Evolutionary conservation across 2,797 vertebrate species (phyloP), one percentile per base, ranked within the genome.

Genomic region (Taenioides sp.): DNA sequence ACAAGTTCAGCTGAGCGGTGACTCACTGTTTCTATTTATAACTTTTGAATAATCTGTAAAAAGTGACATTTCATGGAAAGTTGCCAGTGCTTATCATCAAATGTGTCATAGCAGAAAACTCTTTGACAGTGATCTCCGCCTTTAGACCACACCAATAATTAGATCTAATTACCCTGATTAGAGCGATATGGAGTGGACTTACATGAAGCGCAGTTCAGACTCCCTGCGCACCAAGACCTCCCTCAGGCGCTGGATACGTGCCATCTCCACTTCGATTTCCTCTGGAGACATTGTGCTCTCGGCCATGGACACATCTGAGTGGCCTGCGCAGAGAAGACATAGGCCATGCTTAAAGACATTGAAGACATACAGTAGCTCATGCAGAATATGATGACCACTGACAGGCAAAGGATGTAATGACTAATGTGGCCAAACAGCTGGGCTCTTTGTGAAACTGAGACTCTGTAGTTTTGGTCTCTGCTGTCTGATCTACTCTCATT

Each of bases 171-270:
- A 9, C 1, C 20, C 49, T 37, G 50, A 34, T 31, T 52, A 50
- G 49, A 25, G 54, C 10, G 22, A 23, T 23, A 66, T 47, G 43
- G 49, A 66, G 49, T 20, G 6, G 18, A 95, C 98, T 98, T 91
- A 99, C 98, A 99, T 99, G 94, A 99, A 99, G 84, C 96, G 96
- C 81, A 99, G 95, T 82, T 99, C 98, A 0, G 98, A 99, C 91
- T 99, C 98, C 64, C 98, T 91, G 67, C 98, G 96, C 75, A 99
- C 98, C 84, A 99, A 91, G 67, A 99, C 97, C 90, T 99, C 98
- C 70, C 97, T 93, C 80, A 99, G 96, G 54, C 96, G 95, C 88
- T 98, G 97, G 86, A 99, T 98, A 68, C 97, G 96, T 52, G 94
- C 89, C 98, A 99, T 99, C 91, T 99, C 98, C 75, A 96, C 91